Evolutionary conservation across 1,140 invertebrate genomes (phyloP).

Genomic region (Meloidogyne chitwoodi): DNA sequence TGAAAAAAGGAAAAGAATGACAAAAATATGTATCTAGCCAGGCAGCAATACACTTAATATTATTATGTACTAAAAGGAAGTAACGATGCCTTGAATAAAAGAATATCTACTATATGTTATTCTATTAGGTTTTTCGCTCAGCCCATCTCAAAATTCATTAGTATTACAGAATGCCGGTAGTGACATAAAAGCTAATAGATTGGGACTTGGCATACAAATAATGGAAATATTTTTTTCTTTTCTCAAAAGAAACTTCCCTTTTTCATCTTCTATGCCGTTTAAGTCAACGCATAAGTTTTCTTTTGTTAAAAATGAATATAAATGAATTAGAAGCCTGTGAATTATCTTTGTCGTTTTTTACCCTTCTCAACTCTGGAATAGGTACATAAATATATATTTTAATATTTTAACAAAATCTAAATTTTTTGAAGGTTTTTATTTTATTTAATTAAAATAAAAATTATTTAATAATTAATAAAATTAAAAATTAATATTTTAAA

Average conservation of each 20-base stretch:
- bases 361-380: neutral
- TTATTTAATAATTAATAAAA: too few species aligned
- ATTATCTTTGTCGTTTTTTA: neutral
- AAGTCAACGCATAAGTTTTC: neutral
- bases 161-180: neutral
- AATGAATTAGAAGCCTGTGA: neutral
- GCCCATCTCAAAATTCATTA: neutral
- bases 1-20: neutral
- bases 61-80: too few species aligned
- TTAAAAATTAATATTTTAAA: too few species aligned
- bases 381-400: too few species aligned
- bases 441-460: neutral
- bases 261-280: neutral
- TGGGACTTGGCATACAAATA: neutral
- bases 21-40: too few species aligned
- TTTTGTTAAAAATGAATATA: neutral
- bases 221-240: neutral
- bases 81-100: neutral
- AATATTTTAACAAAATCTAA: neutral
- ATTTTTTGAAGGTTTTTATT: neutral
- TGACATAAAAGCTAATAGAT: neutral
- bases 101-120: too few species aligned
- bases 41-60: too few species aligned
- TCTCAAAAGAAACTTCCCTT: neutral
- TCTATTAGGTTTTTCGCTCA: neutral